Conservation (phyloP, 2,113 vertebrate species). For the Anhinga rufa region DNA sequence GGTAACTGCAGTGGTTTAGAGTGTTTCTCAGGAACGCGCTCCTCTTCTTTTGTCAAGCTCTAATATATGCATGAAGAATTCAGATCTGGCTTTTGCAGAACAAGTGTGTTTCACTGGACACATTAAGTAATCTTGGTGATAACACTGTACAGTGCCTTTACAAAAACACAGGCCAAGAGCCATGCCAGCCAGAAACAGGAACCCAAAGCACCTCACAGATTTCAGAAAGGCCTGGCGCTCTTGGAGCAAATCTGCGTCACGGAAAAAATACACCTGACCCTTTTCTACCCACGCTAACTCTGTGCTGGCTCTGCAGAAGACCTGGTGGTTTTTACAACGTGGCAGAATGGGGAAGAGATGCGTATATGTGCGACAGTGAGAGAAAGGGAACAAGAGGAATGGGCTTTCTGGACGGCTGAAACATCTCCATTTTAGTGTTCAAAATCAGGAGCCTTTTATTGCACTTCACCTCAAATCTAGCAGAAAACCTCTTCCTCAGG, state of each 20-base stretch:
- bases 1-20: not conserved
- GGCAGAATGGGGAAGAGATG: not conserved
- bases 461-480: not conserved
- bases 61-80: not conserved
- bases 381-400: not conserved
- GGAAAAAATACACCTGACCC: not conserved
- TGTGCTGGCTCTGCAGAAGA: not conserved
- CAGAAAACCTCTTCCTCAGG: not conserved
- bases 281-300: not conserved
- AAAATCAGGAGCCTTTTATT: not conserved
- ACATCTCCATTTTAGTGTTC: not conserved
- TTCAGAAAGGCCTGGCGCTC: not conserved
- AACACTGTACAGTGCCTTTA: not conserved
- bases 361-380: accelerated
- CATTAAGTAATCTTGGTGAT: not conserved
- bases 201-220: not conserved
- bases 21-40: not conserved
- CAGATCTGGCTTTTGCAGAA: not conserved
- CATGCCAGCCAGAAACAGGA: not conserved
- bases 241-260: not conserved
- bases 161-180: not conserved
- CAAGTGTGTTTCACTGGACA: not conserved
- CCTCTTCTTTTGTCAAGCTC: not conserved
- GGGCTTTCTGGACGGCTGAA: not conserved
- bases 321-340: not conserved